Evolutionary conservation across 2,113 vertebrate species (phyloP), one percentile per base, ranked within the genome.

Genomic region (Aleadryas rufinucha): DNA sequence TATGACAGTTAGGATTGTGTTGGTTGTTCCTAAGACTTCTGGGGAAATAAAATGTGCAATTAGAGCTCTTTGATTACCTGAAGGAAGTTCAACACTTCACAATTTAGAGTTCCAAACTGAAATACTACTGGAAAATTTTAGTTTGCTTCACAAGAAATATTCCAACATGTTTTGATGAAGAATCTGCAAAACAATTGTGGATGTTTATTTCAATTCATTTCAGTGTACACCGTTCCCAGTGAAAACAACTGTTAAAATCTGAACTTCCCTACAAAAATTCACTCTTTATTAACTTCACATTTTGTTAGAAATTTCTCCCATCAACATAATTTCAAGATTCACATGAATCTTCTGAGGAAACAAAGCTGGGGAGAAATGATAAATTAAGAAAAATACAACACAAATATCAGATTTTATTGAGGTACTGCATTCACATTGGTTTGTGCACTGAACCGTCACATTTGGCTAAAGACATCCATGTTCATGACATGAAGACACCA

Each of bases 381-480:
- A 56, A 57, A 65, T 63, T 88, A 81, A 84, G 52, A 85, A 83
- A 83, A 88, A 59, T 69, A 56, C 60, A 95, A 81, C 65, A 71
- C 52, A 75, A 86, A 83, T 52, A 33, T 11, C 72, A 95, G 65
- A 35, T 90, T 97, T 96, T 97, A 97, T 95, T 97, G 89, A 95
- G 72, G 72, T 84, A 84, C 86, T 68, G 44, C 16, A 4, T 75
- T 94, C 76, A 95, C 81, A 90, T 39, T 50, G 4, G 20, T 68
- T 69, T 84, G 60, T 47, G 53, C 57, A 92, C 26, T 14, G 6
- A 93, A 84, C 83, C 92, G 78, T 45, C 60, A 95, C 76, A 70
- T 54, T 87, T 63, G 65, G 57, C 60, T 89, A 74, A 75, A 79
- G 65, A 89, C 82, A 90, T 50, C 26, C 21, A 19, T 41, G 75